Percentiles rank a stretch among this genome's conserved stretches.
phyloP scores from a whole-genome alignment of 2,113 vertebrate genomes.

The Anseranas semipalmata region DNA sequence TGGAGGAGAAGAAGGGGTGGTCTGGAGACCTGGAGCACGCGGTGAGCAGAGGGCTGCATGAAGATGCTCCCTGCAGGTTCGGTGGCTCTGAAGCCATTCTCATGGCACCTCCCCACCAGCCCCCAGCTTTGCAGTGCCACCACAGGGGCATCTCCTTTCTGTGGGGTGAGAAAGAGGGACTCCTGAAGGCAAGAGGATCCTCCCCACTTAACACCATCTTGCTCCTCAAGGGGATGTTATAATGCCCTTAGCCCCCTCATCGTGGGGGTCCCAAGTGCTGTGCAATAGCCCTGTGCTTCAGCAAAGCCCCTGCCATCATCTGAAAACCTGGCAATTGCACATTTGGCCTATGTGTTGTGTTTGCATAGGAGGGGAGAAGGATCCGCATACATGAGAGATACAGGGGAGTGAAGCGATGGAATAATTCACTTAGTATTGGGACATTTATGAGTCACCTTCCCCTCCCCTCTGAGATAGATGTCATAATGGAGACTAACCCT shows the following conservation, averaged over 20 bases:
- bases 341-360: neutral
- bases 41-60: neutral
- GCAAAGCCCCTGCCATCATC: neutral
- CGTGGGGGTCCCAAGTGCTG: neutral
- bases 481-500: slow-evolving; percentile 27
- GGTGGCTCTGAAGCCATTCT: neutral
- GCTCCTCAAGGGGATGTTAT: neutral
- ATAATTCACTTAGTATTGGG: slow-evolving; percentile 44
- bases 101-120: no score
- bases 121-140: rapidly evolving
- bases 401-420: slow-evolving; percentile 58
- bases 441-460: slow-evolving; percentile 66
- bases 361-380: neutral
- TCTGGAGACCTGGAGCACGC: neutral
- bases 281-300: neutral
- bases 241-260: neutral
- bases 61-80: neutral
- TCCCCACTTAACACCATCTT: neutral
- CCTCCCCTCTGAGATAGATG: slow-evolving; percentile 45
- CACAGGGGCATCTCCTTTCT: neutral
- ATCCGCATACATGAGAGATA: neutral
- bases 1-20: neutral
- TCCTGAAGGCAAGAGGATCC: neutral
- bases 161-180: neutral
- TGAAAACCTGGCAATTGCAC: neutral